Conservation (phyloP, 23 tunicate genomes). For the Trididemnum clinides region DNA sequence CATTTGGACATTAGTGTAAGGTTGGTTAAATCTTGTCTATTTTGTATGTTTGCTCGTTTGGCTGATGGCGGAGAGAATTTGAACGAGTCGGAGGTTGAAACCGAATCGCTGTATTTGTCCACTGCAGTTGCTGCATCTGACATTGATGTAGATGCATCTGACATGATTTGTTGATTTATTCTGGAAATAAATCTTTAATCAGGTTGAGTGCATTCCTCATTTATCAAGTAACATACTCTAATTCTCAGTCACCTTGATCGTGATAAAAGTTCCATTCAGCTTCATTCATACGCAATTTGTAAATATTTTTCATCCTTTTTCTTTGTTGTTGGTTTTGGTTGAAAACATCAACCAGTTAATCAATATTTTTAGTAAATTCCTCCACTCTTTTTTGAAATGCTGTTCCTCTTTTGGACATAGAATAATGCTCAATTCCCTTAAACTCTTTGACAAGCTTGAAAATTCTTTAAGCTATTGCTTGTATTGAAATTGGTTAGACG, state of each 20-base stretch:
- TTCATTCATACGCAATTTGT: slow-evolving; percentile 6
- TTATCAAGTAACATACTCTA: background rate
- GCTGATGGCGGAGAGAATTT: slow-evolving; percentile 6
- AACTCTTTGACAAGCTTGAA: background rate
- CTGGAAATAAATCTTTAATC: background rate
- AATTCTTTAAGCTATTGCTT: background rate
- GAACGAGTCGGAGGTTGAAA: background rate
- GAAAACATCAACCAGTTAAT: background rate
- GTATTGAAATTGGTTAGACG: background rate
- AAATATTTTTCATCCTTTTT: background rate
- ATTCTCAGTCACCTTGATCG: background rate
- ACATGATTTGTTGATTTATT: background rate
- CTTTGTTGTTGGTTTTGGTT: background rate
- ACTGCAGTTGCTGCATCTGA: slow-evolving; percentile 21
- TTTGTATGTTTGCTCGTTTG: slow-evolving; percentile 15
- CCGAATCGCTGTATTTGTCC: background rate
- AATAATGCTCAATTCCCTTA: background rate
- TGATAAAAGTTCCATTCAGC: background rate
- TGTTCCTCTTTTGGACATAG: background rate
- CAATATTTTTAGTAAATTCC: background rate
- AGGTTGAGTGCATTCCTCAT: background rate
- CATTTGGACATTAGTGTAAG: slow-evolving; percentile 28
- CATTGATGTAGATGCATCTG: slow-evolving; percentile 5
- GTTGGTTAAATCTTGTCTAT: slow-evolving; percentile 16
- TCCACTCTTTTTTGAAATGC: background rate